Evolutionary conservation across 2,888 invertebrate species (phyloP).

Genomic region (Melieria picta): DNA sequence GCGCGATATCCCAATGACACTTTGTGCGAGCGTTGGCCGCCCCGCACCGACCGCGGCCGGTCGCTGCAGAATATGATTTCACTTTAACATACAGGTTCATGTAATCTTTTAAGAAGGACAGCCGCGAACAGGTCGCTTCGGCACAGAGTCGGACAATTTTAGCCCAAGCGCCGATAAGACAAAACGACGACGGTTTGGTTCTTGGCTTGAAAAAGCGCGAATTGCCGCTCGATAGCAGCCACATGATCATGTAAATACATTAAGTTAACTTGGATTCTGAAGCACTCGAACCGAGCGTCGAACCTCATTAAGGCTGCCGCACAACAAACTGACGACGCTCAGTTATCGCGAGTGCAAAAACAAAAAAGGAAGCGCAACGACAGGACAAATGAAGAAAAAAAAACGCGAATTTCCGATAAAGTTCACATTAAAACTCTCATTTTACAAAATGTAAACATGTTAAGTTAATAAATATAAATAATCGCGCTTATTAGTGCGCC

Average conservation of each 20-base stretch:
- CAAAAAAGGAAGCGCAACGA: conserved; percentile 3
- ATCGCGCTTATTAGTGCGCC: conserved; percentile 58
- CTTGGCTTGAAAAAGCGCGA: not conserved
- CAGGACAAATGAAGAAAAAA: conserved; percentile 29
- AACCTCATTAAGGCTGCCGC: conserved; percentile 48
- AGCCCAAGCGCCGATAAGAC: conserved; percentile 35
- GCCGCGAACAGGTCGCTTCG: conserved; percentile 44
- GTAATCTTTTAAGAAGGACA: conserved; percentile 63
- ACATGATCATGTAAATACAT: conserved; percentile 60
- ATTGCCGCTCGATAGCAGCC: conserved; percentile 43
- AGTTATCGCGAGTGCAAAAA: conserved; percentile 14
- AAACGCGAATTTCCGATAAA: conserved; percentile 53
- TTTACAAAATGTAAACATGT: conserved; percentile 65
- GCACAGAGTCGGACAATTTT: conserved; percentile 19
- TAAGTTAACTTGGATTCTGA: conserved; percentile 23
- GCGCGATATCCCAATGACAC: conserved; percentile 41
- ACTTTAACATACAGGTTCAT: conserved; percentile 64
- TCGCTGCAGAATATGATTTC: conserved; percentile 51
- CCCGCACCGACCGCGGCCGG: not conserved
- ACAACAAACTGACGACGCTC: conserved; percentile 42
- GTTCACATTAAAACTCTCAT: conserved; percentile 65
- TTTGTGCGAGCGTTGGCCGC: conserved; percentile 11
- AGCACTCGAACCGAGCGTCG: conserved; percentile 2
- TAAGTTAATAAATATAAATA: conserved; percentile 65
- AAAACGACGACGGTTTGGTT: conserved; percentile 25